Evolutionary conservation across 2,113 vertebrate genomes (phyloP), one percentile per base, ranked within the genome.

Genomic region (Synchiropus splendidus): DNA sequence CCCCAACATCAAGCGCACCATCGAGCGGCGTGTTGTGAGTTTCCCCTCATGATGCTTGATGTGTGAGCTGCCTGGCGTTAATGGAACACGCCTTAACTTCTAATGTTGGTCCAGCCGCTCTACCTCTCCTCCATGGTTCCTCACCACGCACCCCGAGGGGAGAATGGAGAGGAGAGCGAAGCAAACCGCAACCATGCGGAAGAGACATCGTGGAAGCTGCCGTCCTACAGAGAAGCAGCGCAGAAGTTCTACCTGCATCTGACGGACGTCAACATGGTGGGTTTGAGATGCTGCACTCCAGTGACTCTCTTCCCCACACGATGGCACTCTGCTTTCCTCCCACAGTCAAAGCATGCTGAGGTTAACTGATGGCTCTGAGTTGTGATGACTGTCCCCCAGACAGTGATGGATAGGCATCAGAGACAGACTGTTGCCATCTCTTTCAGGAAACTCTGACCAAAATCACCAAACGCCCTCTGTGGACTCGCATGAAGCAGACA

Each of bases 211-310:
- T 9, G 16, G 61, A 2, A 57, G 39, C 78, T 83, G 12, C 82
- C 82, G 45, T 80, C 58, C 1, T 94, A 90, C 31, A 68, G 64
- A 2, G 88, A 90, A 35, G 85, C 87, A 1, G 70, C 63, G 3
- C 78, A 74, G 55, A 89, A 83, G 41, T 88, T 82, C 72, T 86
- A 73, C 71, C 68, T 98, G 39, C 81, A 77, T 5, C 90, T 85
- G 49, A 64, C 56, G 5, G 93, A 98, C 70, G 83, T 78, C 0
- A 79, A 96, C 54, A 72, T 92, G 87, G 94, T 97, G 71, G 59
- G 87, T 60, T 10, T 16, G 4, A 11, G 39, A n/a, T 27, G 21
- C 4, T 27, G 4, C 8, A 8, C 21, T n/a, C n/a, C n/a, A n/a
- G n/a, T n/a, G n/a, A n/a, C n/a, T n/a, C n/a, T n/a, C n/a, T n/a